Evolutionary conservation across 2,888 invertebrate species (phyloP), one percentile per base, ranked within the genome.

Genomic region (Brenthis hecate): DNA sequence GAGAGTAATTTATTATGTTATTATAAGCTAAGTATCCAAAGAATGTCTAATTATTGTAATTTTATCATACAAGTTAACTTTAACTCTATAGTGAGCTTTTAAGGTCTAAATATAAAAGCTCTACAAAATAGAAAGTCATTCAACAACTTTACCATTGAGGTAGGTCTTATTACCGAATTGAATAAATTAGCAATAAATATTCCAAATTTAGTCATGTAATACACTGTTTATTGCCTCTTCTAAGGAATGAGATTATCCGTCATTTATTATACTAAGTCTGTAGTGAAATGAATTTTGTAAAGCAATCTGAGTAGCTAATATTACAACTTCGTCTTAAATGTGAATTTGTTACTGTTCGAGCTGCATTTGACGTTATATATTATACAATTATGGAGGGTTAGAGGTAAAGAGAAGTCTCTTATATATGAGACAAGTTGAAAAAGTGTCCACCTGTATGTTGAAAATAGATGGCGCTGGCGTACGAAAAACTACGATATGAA

Each of bases 161-260:
- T 73, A 75, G 75, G 74, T 73, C 70, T 51, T 68, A 58, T 62
- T 66, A 66, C 62, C 68, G 65, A 28, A 69, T 68, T 58, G 68
- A 72, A 75, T 74, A 70, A 72, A 72, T 73, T 71, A 70, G 57
- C 62, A 65, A 71, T 68, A 57, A 70, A 67, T 71, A 70, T 66
- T 58, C 23, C 23, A 64, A 56, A 68, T 66, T 66, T 71, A 68
- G 72, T 72, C 68, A 32, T 60, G 23, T 68, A 57, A 50, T 53
- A 58, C 50, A 43, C 53, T 55, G 67, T 16, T 51, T 32, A 54
- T 61, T 60, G 36, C 32, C 23, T 60, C 16, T 28, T 16, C 19
- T 47, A 48, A 60, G 47, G 54, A 60, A 60, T 60, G 50, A 50
- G 50, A 50, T 65, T 56, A 56, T 65, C 50, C 56, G 48, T 56